phyloP scores from a whole-genome alignment of 2,797 vertebrate genomes.

The Manis pentadactyla region DNA sequence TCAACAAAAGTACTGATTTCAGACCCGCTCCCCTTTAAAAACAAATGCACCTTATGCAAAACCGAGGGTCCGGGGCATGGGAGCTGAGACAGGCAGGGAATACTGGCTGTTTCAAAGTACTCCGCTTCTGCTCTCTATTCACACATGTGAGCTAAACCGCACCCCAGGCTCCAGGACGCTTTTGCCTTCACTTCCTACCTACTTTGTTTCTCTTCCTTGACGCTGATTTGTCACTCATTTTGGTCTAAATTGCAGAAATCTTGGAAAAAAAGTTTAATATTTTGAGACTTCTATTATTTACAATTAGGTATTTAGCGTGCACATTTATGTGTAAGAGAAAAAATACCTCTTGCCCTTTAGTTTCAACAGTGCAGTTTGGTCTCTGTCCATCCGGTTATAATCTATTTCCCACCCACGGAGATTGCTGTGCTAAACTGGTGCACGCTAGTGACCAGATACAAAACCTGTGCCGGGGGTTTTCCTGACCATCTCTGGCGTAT shows the following conservation, averaged over 20 bases:
- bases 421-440: not conserved
- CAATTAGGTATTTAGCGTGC: not conserved
- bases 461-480: not conserved
- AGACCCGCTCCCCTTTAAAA: too few relatives aligned
- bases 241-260: not conserved
- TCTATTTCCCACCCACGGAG: not conserved
- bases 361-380: not conserved
- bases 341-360: not conserved
- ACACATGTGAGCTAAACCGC: not conserved
- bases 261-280: constrained; percentile 4
- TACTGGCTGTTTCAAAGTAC: not conserved
- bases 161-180: not conserved
- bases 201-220: not conserved
- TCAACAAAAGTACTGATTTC: not conserved
- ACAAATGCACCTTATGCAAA: not conserved
- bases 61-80: not conserved
- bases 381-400: not conserved
- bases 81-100: not conserved
- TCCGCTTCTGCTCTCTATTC: not conserved
- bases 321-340: not conserved
- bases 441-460: not conserved
- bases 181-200: not conserved
- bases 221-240: not conserved
- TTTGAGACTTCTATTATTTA: constrained; percentile 4
- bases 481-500: not conserved